phyloP scores from a whole-genome alignment of 2,797 vertebrate genomes.

The Coluber constrictor region DNA sequence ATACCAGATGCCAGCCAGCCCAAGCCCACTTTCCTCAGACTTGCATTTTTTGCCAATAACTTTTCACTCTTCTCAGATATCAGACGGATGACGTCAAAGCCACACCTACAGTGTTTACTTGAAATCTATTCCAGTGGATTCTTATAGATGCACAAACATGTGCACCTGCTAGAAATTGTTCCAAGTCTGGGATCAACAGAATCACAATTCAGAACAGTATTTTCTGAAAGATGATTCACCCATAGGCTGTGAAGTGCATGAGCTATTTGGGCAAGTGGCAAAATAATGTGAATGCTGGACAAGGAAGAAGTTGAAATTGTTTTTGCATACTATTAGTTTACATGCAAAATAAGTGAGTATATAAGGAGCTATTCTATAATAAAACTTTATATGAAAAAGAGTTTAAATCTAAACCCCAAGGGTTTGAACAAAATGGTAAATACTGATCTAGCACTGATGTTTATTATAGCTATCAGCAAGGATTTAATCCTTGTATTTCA shows the following conservation, averaged over 20 bases:
- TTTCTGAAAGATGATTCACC: neutral
- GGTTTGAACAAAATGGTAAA: constrained; percentile 6
- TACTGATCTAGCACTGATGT: neutral
- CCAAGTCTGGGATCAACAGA: constrained; percentile 23
- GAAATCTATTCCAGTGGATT: neutral
- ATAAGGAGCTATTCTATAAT: constrained; percentile 27
- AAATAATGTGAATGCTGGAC: constrained; percentile 1
- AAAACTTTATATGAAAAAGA: neutral
- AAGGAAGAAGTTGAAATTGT: neutral
- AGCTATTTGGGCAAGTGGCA: neutral
- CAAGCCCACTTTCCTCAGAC: constrained; percentile 5
- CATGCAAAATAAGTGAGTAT: constrained; percentile 26
- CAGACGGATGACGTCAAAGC: neutral
- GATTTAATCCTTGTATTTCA: neutral
- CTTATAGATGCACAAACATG: neutral
- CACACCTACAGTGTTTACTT: neutral
- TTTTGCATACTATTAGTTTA: constrained; percentile 2
- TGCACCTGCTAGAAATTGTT: neutral
- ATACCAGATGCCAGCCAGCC: constrained; percentile 81
- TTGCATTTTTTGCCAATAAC: constrained; percentile 16
- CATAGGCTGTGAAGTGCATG: neutral
- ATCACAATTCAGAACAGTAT: neutral
- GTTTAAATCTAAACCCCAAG: constrained; percentile 7
- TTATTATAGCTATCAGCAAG: neutral
- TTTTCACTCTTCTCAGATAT: constrained; percentile 23